Evolutionary conservation across 2,797 vertebrate genomes (phyloP), one percentile per base, ranked within the genome.

Genomic region (Tokudaia muenninki): DNA sequence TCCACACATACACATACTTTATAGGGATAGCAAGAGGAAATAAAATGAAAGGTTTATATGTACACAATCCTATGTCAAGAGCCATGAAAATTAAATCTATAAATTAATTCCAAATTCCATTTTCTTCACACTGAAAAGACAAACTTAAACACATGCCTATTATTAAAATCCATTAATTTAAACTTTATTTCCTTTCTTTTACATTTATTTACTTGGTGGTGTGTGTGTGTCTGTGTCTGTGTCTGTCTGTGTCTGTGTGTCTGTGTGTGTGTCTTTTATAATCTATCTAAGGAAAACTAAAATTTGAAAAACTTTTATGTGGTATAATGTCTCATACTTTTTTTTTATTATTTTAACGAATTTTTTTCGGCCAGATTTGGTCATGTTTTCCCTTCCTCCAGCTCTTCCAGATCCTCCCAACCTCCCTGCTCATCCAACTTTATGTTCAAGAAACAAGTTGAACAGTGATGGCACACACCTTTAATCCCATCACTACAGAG

Each of bases 31-130:
- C 50, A 22, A 50, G 44, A 94, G 70, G 97, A 95, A 90, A 31
- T 63, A 37, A 90, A 79, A 63, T 13, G n/a, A 79, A 17, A 88
- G 59, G 4, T 34, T 96, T 88, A 77, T 41, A 61, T 50, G 22
- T 37, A 74, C 22, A 91, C 80, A 91, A 63, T 29, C 52, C 44
- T n/a, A 50, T 2, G 13, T 37, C 84, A 72, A 94, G 26, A 89
- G n/a, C 50, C 55, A 91, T 94, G 67, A 79, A 78, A 91, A 91
- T 82, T 86, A 86, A 93, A 91, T 87, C 78, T 74, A 89, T 41
- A 59, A 81, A 87, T 29, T 91, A 93, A 65, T 7, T 94, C 37
- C 47, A 96, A 79, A 34, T 92, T 81, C n/a, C n/a, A 61, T 82
- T 94, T 82, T 77, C 67, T 91, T 84, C 29, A 93, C 37, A 72